Conservation (phyloP, 2,888 invertebrate genomes). For the Encarsia formosa region DNA sequence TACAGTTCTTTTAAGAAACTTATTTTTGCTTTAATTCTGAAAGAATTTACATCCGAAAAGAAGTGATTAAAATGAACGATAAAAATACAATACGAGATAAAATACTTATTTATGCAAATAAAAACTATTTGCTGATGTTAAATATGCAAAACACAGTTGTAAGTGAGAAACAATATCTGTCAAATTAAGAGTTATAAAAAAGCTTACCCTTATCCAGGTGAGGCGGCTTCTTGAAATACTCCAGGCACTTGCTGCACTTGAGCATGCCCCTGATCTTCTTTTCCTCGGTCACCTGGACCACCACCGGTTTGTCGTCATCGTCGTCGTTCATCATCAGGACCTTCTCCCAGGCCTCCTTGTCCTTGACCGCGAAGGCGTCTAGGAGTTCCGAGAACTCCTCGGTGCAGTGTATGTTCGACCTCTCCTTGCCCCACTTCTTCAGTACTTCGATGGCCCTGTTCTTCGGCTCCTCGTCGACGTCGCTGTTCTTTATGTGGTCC, state of each 20-base stretch:
- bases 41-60: too few species aligned
- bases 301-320: neutral
- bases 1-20: too few species aligned
- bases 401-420: neutral
- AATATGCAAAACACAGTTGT: too few species aligned
- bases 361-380: neutral
- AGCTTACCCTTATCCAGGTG: too few species aligned
- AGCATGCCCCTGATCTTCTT: neutral
- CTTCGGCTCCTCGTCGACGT: constrained; percentile 2
- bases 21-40: too few species aligned
- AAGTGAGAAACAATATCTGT: too few species aligned
- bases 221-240: neutral
- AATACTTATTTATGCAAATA: too few species aligned
- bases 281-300: too few species aligned
- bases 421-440: neutral
- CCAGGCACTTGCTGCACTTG: neutral
- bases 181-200: too few species aligned
- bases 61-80: too few species aligned
- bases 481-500: constrained; percentile 5
- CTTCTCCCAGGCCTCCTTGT: neutral
- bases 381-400: neutral
- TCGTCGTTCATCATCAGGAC: neutral
- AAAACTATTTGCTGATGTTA: too few species aligned
- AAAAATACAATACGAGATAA: too few species aligned
- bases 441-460: constrained; percentile 1